Evolutionary conservation across 2,113 vertebrate genomes (phyloP), one percentile per base, ranked within the genome.

Genomic region (Empidonax alnorum): DNA sequence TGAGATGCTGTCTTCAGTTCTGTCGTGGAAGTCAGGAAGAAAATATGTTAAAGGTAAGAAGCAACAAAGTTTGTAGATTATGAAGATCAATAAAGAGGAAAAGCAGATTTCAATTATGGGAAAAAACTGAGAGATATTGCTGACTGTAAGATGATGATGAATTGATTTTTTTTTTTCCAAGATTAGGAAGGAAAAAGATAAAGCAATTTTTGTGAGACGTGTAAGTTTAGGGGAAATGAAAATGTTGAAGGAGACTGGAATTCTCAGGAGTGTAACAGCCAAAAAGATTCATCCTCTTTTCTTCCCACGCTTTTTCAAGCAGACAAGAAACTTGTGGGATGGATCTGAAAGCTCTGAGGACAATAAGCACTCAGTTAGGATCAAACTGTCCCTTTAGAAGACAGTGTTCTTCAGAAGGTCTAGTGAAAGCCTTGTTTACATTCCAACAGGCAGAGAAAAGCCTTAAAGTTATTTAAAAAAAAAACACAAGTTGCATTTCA

Each of bases 401-500:
- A 63, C 3, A 18, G 37, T 2, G 8, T 10, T 67, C 52, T 74
- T 52, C 12, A 66, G 27, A 55, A 66, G 1, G 2, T 20, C 18
- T 6, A 49, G 31, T 5, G 44, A 78, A 88, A 78, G 1, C 3
- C 46, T 71, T 67, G 12, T 5, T 88, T 44, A 25, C 13, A 18
- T 39, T 84, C 52, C 11, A 52, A 22, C 2, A 31, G 23, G 11
- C 9, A 61, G 19, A 72, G 15, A 10, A 63, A 78, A 33, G 3
- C 15, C 46, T 81, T n/a, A 35, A 27, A 8, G 3, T 18, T 50
- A 50, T 5, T 87, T 6, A 3, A 35, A 61, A 74, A 65, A 74
- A 53, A 41, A 42, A 3, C 21, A 0, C 0, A 27, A 63, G 28
- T 25, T 42, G 2, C 27, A n/a, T 80, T 66, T 42, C 2, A 31